A percentile compares a stretch with the other conserved stretches of the same genome.
These are phyloP conservation scores for Ctenochaetus hawaiiensis DNA, from an alignment of 2,797 vertebrate species.

Conservation along the genomic window DNA sequence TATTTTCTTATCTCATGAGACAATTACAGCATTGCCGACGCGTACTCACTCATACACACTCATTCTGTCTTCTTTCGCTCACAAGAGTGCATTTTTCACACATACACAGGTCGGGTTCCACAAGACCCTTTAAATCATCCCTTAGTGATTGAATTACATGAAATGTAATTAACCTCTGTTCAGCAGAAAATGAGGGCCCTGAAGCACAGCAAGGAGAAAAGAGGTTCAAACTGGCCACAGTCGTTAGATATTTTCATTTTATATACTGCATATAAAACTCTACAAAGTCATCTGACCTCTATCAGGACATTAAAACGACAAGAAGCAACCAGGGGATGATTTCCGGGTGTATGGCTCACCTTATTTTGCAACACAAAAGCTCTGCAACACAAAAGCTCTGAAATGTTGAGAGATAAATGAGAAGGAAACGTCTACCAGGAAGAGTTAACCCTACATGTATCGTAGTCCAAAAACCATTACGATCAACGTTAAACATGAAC, in stretches of 20 bases:
- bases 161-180: constrained; percentile 57
- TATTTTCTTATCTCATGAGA: constrained; percentile 71
- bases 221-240: background rate
- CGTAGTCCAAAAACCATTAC: background rate
- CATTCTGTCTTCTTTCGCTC: constrained; percentile 43
- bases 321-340: constrained; percentile 33
- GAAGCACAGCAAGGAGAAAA: background rate
- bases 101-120: constrained; percentile 15
- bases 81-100: background rate
- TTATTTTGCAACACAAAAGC: constrained; percentile 44
- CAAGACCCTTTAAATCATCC: constrained; percentile 31
- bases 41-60: constrained; percentile 37
- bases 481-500: background rate
- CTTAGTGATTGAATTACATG: constrained; percentile 52
- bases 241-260: background rate
- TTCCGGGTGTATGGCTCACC: constrained; percentile 30
- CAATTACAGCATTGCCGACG: constrained; percentile 71
- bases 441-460: background rate
- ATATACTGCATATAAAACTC: constrained; percentile 1
- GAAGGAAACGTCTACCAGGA: constrained; percentile 28
- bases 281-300: constrained; percentile 57
- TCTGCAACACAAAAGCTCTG: constrained; percentile 30
- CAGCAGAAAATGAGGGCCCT: background rate
- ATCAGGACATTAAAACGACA: constrained; percentile 21
- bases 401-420: constrained; percentile 17